These are phyloP conservation scores for Orthosia gracilis DNA, from an alignment of 2,888 invertebrate genomes.

Conservation along the genomic window DNA sequence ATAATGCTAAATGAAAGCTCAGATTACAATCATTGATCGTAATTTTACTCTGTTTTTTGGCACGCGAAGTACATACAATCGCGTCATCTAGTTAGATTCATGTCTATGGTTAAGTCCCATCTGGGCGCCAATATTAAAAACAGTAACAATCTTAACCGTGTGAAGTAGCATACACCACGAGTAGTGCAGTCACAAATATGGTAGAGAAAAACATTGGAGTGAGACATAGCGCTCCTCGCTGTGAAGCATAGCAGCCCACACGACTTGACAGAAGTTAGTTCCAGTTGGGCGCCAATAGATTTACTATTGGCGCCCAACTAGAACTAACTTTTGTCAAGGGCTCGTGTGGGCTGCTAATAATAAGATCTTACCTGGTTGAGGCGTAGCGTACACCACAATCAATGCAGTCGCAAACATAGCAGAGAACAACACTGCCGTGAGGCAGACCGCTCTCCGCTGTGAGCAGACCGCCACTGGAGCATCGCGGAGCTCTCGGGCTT, in stretches of 20 bases:
- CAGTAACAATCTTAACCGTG: conserved; percentile 92
- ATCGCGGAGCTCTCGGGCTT: conserved; percentile 84
- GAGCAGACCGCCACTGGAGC: conserved; percentile 96
- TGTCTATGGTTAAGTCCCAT: not conserved
- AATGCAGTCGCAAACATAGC: conserved; percentile 96
- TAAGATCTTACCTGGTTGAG: conserved; percentile 95
- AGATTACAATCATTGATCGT: too few relatives aligned
- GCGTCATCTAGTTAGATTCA: too few relatives aligned
- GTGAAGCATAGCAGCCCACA: conserved; percentile 80
- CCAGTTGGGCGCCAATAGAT: conserved; percentile 23
- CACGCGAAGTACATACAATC: too few relatives aligned
- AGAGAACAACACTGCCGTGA: conserved; percentile 95
- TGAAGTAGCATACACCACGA: conserved; percentile 97
- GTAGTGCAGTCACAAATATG: conserved; percentile 95
- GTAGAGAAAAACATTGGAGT: conserved; percentile 95
- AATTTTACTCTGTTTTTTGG: too few relatives aligned
- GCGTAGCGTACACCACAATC: conserved; percentile 97
- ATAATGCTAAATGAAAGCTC: too few relatives aligned
- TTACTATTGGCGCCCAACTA: too few relatives aligned
- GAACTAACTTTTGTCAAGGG: too few relatives aligned
- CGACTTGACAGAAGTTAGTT: not conserved
- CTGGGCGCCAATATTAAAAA: not conserved
- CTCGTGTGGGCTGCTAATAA: too few relatives aligned
- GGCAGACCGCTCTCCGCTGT: conserved; percentile 95
- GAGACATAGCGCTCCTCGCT: conserved; percentile 95